Evolutionary conservation across 2,888 invertebrate species (phyloP).

Genomic region (Pyrocoelia pectoralis): DNA sequence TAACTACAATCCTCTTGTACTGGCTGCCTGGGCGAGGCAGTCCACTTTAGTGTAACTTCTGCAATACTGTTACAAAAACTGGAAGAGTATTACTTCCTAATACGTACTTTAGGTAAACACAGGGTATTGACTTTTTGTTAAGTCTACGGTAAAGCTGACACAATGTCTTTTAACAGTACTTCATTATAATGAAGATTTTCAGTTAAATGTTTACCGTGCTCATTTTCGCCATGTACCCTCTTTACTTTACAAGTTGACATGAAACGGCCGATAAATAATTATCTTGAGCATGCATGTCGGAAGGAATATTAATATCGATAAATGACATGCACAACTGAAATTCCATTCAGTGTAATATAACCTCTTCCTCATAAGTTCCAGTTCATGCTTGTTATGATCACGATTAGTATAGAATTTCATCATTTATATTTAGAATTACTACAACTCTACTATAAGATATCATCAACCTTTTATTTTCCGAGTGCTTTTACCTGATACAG

Average conservation of each 20-base stretch:
- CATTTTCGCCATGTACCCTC: too few relatives aligned
- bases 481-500: too few relatives aligned
- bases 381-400: slow-evolving; percentile 11
- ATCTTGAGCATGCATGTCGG: not conserved
- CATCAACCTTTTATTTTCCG: not conserved
- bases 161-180: slow-evolving; percentile 1
- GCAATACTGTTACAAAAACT: slow-evolving; percentile 46
- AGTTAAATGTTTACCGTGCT: not conserved
- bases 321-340: slow-evolving; percentile 1
- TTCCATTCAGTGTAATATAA: not conserved
- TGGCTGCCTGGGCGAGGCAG: slow-evolving; percentile 49
- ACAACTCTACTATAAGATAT: not conserved
- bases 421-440: slow-evolving; percentile 1
- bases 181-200: not conserved
- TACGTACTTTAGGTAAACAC: slow-evolving; percentile 49
- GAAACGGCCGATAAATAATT: not conserved
- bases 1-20: slow-evolving; percentile 36
- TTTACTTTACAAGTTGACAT: not conserved
- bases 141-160: slow-evolving; percentile 22
- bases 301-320: slow-evolving; percentile 1
- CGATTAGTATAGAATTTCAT: slow-evolving; percentile 8
- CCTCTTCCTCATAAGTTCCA: not conserved
- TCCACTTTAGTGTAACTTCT: slow-evolving; percentile 46
- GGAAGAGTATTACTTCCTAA: slow-evolving; percentile 51
- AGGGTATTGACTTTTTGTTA: slow-evolving; percentile 49